Conservation (phyloP, 2,113 vertebrate species). For the Dissostichus mawsoni region DNA sequence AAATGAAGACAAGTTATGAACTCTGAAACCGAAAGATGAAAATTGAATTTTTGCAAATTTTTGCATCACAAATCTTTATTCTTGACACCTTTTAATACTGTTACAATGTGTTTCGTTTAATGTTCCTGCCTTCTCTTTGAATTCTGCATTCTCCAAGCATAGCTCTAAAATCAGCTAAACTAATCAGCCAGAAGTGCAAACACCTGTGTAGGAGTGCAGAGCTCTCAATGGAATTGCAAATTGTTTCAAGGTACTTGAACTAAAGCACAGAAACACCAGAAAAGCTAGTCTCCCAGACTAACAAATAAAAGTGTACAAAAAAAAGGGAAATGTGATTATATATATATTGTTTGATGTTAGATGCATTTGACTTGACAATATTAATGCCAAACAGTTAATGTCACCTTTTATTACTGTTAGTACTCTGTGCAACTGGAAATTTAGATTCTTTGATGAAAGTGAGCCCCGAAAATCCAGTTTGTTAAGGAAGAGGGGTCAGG, state of each 20-base stretch:
- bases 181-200: constrained; percentile 19
- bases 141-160: not conserved
- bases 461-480: no score
- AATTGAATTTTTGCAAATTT: not conserved
- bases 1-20: not conserved
- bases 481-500: no score
- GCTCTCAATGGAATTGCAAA: not conserved
- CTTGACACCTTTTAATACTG: not conserved
- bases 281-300: no score
- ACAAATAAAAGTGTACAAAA: no score
- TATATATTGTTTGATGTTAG: no score
- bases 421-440: not conserved
- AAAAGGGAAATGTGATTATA: no score
- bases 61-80: not conserved
- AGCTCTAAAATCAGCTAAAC: not conserved
- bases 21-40: not conserved
- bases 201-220: not conserved
- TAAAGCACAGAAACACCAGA: no score
- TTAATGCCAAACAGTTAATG: not conserved
- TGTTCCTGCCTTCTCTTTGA: not conserved
- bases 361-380: not conserved
- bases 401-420: not conserved
- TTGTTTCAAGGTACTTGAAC: no score
- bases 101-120: not conserved
- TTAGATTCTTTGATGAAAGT: not conserved